Evolutionary conservation across 2,113 vertebrate species (phyloP).

Genomic region (Aptenodytes forsteri): DNA sequence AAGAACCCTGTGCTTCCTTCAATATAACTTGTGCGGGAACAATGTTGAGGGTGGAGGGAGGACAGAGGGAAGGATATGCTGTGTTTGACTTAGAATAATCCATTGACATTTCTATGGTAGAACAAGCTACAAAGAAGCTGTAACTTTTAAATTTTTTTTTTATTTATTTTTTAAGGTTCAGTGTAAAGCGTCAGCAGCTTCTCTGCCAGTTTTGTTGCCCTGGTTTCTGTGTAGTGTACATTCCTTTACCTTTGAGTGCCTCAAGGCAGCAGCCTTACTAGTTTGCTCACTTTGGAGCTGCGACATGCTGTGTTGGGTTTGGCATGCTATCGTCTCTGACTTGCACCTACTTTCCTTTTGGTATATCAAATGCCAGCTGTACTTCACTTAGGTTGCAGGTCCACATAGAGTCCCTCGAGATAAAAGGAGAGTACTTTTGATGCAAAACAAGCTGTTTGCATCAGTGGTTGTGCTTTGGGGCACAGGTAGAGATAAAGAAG

Average conservation of each 20-base stretch:
- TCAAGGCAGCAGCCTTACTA: background rate
- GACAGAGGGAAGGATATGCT: constrained; percentile 24
- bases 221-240: background rate
- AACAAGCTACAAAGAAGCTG: background rate
- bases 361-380: background rate
- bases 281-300: background rate
- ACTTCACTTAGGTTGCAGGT: background rate
- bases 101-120: background rate
- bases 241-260: background rate
- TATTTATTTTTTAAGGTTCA: background rate
- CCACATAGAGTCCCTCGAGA: background rate
- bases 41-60: background rate
- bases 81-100: background rate
- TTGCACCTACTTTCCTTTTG: background rate
- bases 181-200: background rate
- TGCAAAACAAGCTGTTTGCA: background rate
- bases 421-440: background rate
- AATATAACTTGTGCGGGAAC: constrained; percentile 44
- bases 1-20: constrained; percentile 66
- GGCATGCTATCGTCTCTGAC: background rate
- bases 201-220: constrained; percentile 11
- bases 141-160: background rate
- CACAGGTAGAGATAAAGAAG: background rate
- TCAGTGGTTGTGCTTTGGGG: background rate
- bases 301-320: background rate